Conservation (phyloP, 2,797 vertebrate genomes). For the Pangasius mekongensis region DNA sequence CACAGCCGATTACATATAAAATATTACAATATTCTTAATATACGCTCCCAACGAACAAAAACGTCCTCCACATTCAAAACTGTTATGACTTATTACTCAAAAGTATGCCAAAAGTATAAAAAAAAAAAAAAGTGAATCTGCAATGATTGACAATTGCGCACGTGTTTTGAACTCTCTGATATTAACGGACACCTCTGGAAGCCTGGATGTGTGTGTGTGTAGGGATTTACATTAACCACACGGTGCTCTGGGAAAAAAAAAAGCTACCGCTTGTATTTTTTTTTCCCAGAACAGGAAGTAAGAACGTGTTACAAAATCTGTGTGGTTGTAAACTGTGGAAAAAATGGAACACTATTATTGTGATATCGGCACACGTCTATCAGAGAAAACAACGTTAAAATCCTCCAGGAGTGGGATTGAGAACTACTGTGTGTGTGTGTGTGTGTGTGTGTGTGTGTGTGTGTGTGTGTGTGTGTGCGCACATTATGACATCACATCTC, state of each 20-base stretch:
- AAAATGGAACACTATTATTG: background rate
- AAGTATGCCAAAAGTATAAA: background rate
- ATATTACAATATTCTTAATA: background rate
- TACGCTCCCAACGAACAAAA: background rate
- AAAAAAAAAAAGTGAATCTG: background rate
- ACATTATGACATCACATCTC: background rate
- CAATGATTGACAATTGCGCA: too few species aligned
- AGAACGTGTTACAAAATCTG: background rate
- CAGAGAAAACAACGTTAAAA: background rate
- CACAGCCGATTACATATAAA: background rate
- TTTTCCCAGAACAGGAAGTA: background rate
- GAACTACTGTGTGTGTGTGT: background rate
- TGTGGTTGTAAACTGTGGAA: background rate
- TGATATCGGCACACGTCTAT: background rate
- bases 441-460: background rate
- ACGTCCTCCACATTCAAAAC: background rate
- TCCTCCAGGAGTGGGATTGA: slow-evolving; percentile 19
- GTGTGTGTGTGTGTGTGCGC: background rate
- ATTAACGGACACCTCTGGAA: background rate
- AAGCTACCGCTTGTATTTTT: background rate
- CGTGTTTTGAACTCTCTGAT: background rate
- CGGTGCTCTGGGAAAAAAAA: too few species aligned
- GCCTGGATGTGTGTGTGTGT: too few species aligned
- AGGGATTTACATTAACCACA: too few species aligned
- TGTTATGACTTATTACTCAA: background rate